These are phyloP conservation scores for Melanotaenia maccullochi DNA, from an alignment of 2,797 vertebrate genomes.

Conservation along the genomic window DNA sequence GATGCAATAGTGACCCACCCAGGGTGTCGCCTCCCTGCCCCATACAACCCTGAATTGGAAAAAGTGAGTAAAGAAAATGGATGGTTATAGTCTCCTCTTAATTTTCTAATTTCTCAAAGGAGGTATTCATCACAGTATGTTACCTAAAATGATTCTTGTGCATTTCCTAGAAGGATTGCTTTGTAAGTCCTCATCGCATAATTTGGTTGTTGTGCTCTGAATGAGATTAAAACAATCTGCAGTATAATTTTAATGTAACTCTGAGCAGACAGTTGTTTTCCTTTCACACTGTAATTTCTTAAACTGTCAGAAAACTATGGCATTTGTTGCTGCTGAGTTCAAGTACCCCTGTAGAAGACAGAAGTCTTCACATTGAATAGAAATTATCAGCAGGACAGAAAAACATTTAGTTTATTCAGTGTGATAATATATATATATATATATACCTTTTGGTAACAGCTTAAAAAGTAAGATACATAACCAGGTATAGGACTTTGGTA, in stretches of 20 bases:
- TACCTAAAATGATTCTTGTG: conserved; percentile 73
- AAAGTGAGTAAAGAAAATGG: conserved; percentile 19
- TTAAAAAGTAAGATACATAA: conserved; percentile 63
- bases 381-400: conserved; percentile 53
- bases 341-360: conserved; percentile 35
- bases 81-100: conserved; percentile 51
- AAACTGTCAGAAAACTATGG: conserved; percentile 45
- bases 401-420: conserved; percentile 51
- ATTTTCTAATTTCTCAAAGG: conserved; percentile 72
- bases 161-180: conserved; percentile 69
- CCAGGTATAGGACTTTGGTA: conserved; percentile 72
- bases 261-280: conserved; percentile 44
- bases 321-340: conserved; percentile 36
- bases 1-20: too few species aligned
- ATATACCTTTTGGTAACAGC: too few species aligned
- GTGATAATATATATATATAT: conserved; percentile 1
- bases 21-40: too few species aligned
- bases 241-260: conserved; percentile 45
- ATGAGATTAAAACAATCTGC: conserved; percentile 63
- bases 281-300: conserved; percentile 50
- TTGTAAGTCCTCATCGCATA: conserved; percentile 64
- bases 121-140: conserved; percentile 74
- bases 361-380: conserved; percentile 37
- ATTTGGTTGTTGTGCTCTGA: conserved; percentile 62
- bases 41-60: too few species aligned